Base-by-base conservation (phyloP, 1,140 invertebrate genomes). In the Penaeus vannamei region DNA sequence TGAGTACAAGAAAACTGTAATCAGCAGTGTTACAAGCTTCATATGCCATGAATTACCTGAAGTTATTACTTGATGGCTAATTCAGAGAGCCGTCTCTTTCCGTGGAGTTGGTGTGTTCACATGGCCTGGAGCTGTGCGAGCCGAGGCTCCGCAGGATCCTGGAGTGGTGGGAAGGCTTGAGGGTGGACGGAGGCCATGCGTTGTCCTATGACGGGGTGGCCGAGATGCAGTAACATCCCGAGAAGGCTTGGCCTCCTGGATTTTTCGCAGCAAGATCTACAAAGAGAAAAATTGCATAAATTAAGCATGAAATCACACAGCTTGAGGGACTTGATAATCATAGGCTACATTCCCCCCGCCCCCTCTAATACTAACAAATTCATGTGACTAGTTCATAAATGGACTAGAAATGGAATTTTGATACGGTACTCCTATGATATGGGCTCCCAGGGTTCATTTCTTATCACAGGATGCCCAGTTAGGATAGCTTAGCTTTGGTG, bases 221-320 rank as follows among this genome's bases (percentile, higher is more conserved):
- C 87, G 66, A 26, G 85, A 91, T 8, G 84, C 66, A 29, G 87
- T 84, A 12, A 91, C 87, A 26, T 89, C 87, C 72, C 87, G 62
- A 36, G 90, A 91, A 60, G 90, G 90, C 62, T 91, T 91, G 80
- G 89, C 90, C 64, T 90, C 90, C 81, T 91, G 90, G 42, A 91
- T 84, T 61, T 89, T 86, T 79, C 90, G 85, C 87, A 91, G 82
- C 64, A 91, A 66, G 46, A 89, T 89, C 90, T 91, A 81, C 23
- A 46, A 22, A 79, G 29, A 53, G 69, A 83, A 22, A 66, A 53
- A 36, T 64, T n/a, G 36, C 8, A 84, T n/a, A 22, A 4, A 23
- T n/a, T n/a, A 60, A 36, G 61, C 2, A 59, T 12, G 53, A 10
- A 53, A 53, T 53, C 17, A 53, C 2, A 53, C 2, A 7, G 36